These are phyloP conservation scores for Podarcis raffonei DNA, from an alignment of 2,113 vertebrate species.

Conservation along the genomic window DNA sequence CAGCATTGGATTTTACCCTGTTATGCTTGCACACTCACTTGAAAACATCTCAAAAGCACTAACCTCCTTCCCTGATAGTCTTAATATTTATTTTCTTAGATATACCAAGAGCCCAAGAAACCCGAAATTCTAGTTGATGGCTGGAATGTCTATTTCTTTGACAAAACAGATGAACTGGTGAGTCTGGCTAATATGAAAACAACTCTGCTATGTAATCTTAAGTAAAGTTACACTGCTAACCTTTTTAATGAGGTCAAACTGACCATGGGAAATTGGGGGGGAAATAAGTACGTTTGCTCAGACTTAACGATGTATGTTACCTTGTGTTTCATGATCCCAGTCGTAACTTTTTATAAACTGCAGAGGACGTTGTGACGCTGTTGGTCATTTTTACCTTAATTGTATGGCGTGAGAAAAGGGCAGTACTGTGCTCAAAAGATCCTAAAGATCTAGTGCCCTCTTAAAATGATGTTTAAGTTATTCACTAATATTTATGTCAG, in stretches of 20 bases:
- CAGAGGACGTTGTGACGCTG: neutral
- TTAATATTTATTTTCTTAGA: conserved; percentile 77
- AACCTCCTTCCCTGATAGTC: conserved; percentile 44
- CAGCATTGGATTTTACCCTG: neutral
- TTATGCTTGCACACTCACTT: conserved; percentile 1
- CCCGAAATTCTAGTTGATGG: conserved; percentile 90
- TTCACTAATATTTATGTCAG: neutral
- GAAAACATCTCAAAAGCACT: conserved; percentile 27
- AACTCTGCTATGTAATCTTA: neutral
- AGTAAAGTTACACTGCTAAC: neutral
- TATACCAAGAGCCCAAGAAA: conserved; percentile 85
- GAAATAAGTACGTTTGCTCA: neutral
- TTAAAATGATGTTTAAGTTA: neutral
- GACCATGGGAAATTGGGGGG: neutral
- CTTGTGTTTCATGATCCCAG: neutral
- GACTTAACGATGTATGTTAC: neutral
- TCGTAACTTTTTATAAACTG: neutral
- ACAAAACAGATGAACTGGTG: conserved; percentile 85
- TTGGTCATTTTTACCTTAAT: neutral
- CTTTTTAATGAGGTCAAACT: neutral
- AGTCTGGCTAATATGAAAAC: conserved; percentile 57
- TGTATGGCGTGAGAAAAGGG: neutral
- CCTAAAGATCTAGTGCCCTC: neutral
- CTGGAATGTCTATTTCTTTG: conserved; percentile 94
- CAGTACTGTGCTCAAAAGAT: neutral